phyloP scores from a whole-genome alignment of 2,888 invertebrate genomes.

The Cephus rjabovi region DNA sequence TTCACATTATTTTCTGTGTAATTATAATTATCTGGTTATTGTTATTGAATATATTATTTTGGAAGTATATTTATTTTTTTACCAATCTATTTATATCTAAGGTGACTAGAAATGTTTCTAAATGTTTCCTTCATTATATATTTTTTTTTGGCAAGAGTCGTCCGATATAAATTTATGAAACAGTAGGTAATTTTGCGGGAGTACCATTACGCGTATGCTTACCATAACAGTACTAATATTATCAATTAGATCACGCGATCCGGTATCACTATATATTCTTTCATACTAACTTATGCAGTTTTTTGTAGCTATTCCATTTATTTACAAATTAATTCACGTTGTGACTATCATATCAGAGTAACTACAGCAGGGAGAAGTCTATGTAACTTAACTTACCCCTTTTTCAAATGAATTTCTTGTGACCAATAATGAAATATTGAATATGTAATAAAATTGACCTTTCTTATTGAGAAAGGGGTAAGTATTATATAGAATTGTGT shows the following conservation, averaged over 20 bases:
- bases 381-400: background rate
- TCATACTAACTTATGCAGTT: background rate
- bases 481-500: background rate
- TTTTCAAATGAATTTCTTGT: background rate
- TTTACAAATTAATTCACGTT: background rate
- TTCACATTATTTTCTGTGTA: background rate
- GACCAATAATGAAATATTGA: background rate
- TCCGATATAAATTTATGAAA: slow-evolving; percentile 61
- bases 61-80: slow-evolving; percentile 37
- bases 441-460: background rate
- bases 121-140: slow-evolving; percentile 26
- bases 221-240: background rate
- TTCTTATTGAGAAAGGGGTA: background rate
- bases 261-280: background rate
- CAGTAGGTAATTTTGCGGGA: slow-evolving; percentile 30
- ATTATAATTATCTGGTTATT: slow-evolving; percentile 19
- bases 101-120: slow-evolving; percentile 56
- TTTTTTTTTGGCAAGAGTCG: slow-evolving; percentile 52
- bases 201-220: slow-evolving; percentile 5
- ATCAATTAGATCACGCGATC: background rate
- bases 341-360: background rate
- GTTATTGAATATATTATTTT: slow-evolving; percentile 39
- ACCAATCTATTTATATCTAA: slow-evolving; percentile 30
- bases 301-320: background rate
- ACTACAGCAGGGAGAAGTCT: background rate